Evolutionary conservation across 2,113 vertebrate species (phyloP).

Genomic region (Naja naja): DNA sequence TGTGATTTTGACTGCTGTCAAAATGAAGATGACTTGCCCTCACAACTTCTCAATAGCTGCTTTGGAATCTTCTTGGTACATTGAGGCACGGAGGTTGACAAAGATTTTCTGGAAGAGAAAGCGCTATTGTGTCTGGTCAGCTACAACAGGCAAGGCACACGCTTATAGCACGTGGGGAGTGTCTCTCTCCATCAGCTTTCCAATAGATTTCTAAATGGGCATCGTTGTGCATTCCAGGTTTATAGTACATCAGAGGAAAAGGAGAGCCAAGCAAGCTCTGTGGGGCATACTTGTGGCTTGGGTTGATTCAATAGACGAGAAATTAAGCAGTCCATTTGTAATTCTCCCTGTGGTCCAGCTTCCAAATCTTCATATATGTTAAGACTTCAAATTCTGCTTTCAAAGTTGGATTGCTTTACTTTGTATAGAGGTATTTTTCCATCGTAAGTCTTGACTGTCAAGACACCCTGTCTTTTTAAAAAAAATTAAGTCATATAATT

Average conservation of each 20-base stretch:
- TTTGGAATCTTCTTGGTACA: neutral
- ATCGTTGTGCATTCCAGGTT: neutral
- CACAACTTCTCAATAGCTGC: neutral
- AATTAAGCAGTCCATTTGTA: neutral
- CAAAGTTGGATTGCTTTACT: slow-evolving; percentile 40
- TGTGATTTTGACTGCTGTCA: slow-evolving; percentile 53
- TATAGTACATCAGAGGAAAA: slow-evolving; percentile 4
- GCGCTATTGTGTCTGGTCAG: neutral
- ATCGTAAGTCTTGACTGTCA: slow-evolving; percentile 44
- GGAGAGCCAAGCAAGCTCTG: neutral
- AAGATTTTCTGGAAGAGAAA: neutral
- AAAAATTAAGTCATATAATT: neutral
- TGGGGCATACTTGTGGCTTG: fast-evolving
- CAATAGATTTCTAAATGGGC: neutral
- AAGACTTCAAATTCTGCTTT: slow-evolving; percentile 7
- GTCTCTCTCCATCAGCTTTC: neutral
- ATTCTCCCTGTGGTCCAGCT: slow-evolving; percentile 9
- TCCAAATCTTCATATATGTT: neutral
- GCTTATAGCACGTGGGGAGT: neutral
- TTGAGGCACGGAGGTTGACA: neutral
- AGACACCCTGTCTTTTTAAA: neutral
- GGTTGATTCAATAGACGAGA: neutral
- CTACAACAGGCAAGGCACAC: neutral
- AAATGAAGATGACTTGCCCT: slow-evolving; percentile 37
- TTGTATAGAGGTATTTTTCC: slow-evolving; percentile 18